Evolutionary conservation across 2,888 invertebrate species (phyloP), one percentile per base, ranked within the genome.

Genomic region (Polydrusus cervinus): DNA sequence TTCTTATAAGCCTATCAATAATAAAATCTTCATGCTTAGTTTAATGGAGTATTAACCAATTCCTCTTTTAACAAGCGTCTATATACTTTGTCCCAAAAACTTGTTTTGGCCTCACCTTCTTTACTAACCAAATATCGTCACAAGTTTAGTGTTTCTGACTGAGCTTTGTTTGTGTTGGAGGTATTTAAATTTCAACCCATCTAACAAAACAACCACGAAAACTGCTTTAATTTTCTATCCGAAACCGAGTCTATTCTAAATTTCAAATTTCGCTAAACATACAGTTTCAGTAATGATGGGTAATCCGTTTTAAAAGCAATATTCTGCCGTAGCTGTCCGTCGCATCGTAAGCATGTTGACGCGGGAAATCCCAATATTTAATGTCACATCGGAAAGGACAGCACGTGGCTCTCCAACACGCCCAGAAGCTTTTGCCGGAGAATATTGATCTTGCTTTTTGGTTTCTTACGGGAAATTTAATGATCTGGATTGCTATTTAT

Each of bases 351-450:
- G 69, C 57, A 57, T 57, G 60, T 47, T 70, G 69, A 70, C 60
- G 49, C 47, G 49, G 18, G 57, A 61, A 70, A 61, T 70, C 61
- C 61, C 47, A 61, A 61, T 61, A 70, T 61, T 70, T 61, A 61
- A 61, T 70, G 69, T 47, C 61, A 70, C 49, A 61, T 61, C 60
- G 60, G 61, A 65, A 65, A 55, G 38, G 57, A 53, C 65, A 65
- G 66, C 75, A 75, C 75, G 71, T 75, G 75, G 71, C 61, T 55
- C 62, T 74, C 51, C 57, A 62, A 69, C 69, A 74, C 74, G 74
- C 74, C 74, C 55, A 64, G 30, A 8, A 62, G 70, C 45, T 64
- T 70, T 74, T 70, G 51, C 51, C 61, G 53, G 51, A 25, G 40
- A 55, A 40, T 61, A 68, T 69, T 67, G 60, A 68, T 68, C 62